A percentile compares a stretch with the other conserved stretches of the same genome.
These are phyloP conservation scores for Mugil cephalus DNA, from an alignment of 2,113 vertebrate genomes.

Conservation along the genomic window DNA sequence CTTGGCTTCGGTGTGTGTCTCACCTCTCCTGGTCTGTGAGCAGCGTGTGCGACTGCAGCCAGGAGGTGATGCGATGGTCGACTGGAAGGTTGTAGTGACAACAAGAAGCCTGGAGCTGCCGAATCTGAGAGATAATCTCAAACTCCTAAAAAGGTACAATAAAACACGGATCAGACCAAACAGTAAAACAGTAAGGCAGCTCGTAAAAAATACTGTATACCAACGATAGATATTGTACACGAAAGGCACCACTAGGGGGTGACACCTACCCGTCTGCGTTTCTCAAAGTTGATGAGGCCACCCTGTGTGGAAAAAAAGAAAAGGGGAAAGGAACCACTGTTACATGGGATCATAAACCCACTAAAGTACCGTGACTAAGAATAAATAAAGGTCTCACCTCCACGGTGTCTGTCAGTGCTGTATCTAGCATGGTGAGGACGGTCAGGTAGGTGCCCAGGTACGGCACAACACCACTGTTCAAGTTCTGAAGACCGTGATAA, in stretches of 20 bases:
- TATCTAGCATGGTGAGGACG: slow-evolving; percentile 92
- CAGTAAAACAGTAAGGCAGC: neutral
- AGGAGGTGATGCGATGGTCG: slow-evolving; percentile 68
- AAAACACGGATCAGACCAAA: neutral
- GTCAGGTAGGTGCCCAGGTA: slow-evolving; percentile 93
- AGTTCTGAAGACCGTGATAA: slow-evolving; percentile 68
- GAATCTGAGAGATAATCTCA: slow-evolving; percentile 88
- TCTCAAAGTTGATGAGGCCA: slow-evolving; percentile 92
- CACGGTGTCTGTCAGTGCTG: slow-evolving; percentile 87
- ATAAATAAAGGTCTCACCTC: slow-evolving; percentile 79
- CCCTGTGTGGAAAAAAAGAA: slow-evolving; percentile 73
- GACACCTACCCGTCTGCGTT: slow-evolving; percentile 88
- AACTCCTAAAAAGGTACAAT: slow-evolving; percentile 82
- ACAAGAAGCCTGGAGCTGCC: slow-evolving; percentile 88
- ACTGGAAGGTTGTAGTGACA: slow-evolving; percentile 80
- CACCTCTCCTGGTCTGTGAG: slow-evolving; percentile 92
- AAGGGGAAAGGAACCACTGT: slow-evolving; percentile 4
- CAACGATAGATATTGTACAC: neutral
- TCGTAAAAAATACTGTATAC: neutral
- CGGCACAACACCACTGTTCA: slow-evolving; percentile 83
- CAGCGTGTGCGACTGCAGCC: slow-evolving; percentile 79
- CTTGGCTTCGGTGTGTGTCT: neutral
- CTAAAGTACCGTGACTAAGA: neutral
- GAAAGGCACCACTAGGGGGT: slow-evolving; percentile 45
- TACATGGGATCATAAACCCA: neutral